A percentile compares a stretch with the other conserved stretches of the same genome.
These are phyloP conservation scores for Apostichopus parvimensis DNA, from an alignment of 35 echinoderm and acorn worm species.

Conservation along the genomic window DNA sequence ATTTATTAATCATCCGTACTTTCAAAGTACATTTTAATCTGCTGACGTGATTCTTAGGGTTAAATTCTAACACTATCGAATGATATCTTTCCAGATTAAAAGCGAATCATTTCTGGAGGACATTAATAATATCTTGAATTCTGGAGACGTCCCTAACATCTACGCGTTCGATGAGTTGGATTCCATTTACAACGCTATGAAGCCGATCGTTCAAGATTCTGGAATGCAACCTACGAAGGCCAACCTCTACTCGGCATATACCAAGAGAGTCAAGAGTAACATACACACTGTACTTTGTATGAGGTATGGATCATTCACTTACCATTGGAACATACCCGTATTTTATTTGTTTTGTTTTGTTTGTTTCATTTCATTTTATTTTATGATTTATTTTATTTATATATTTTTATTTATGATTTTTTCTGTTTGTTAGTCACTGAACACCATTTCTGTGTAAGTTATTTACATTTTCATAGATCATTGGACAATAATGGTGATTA, in stretches of 20 bases:
- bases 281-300: slow-evolving; percentile 96
- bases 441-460: too few relatives aligned
- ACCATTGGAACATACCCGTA: background rate
- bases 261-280: slow-evolving; percentile 94
- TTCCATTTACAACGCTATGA: slow-evolving; percentile 95
- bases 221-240: slow-evolving; percentile 93
- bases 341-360: background rate
- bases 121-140: slow-evolving; percentile 97
- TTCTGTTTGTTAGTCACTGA: too few relatives aligned
- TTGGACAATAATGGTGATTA: too few relatives aligned
- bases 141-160: slow-evolving; percentile 95
- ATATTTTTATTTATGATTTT: too few relatives aligned
- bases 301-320: slow-evolving; percentile 64
- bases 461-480: too few relatives aligned
- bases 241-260: slow-evolving; percentile 95
- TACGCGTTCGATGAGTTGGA: slow-evolving; percentile 97
- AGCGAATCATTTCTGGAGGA: slow-evolving; percentile 95
- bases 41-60: too few relatives aligned
- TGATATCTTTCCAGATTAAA: slow-evolving; percentile 75
- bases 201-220: slow-evolving; percentile 84
- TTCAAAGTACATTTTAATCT: too few relatives aligned
- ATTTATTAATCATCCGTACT: too few relatives aligned
- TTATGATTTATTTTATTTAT: too few relatives aligned
- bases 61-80: background rate
- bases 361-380: too few relatives aligned